Conservation (phyloP, 2,888 invertebrate genomes). For the Oscheius sp. region DNA sequence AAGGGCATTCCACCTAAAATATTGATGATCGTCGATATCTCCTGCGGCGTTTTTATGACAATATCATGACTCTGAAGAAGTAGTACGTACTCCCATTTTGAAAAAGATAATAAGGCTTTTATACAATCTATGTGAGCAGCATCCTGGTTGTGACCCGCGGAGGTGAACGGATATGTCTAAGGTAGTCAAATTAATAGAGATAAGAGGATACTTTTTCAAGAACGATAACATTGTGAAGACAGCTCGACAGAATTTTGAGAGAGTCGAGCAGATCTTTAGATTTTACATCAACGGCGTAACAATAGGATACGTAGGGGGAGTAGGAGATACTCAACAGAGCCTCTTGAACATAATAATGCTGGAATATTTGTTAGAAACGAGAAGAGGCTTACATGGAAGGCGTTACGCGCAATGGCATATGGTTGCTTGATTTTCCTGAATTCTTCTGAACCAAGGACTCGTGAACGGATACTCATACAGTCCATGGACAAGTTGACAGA, state of each 20-base stretch:
- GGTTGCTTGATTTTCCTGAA: background rate
- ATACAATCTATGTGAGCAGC: constrained; percentile 9
- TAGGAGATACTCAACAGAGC: constrained; percentile 6
- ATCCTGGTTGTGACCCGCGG: constrained; percentile 20
- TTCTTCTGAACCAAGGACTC: background rate
- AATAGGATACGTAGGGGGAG: constrained; percentile 6
- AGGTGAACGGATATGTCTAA: constrained; percentile 14
- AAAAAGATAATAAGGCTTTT: background rate
- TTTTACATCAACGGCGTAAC: constrained; percentile 10
- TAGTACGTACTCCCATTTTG: constrained; percentile 14
- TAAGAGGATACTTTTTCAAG: background rate
- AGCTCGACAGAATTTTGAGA: background rate
- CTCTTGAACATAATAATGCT: constrained; percentile 23
- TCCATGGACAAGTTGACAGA: constrained; percentile 1
- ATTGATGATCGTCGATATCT: constrained; percentile 12
- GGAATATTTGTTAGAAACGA: background rate
- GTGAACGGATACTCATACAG: background rate
- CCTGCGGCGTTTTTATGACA: constrained; percentile 8
- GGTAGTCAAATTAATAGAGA: background rate
- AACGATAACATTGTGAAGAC: constrained; percentile 8
- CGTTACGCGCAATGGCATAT: constrained; percentile 17
- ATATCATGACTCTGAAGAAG: constrained; percentile 16
- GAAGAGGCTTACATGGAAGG: background rate
- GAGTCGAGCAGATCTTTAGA: background rate
- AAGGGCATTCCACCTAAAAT: constrained; percentile 15